Base-by-base conservation (phyloP, 2,113 vertebrate genomes). In the Ptilorrhoa leucosticta region DNA sequence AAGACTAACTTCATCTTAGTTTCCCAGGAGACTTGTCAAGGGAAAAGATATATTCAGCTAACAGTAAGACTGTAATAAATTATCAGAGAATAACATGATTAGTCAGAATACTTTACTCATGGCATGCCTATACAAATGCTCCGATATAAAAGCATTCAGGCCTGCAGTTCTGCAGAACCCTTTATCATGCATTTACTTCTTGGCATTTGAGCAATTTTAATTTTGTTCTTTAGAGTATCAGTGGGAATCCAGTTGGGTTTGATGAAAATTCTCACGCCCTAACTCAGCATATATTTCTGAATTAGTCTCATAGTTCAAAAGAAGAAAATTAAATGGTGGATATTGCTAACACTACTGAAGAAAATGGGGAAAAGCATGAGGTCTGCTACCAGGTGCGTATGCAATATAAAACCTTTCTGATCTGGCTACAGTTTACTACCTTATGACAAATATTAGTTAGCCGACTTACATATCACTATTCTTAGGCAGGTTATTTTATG, bases 101-200 rank as follows among this genome's bases (percentile, higher is more conserved):
- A 90, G 69, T 95, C 42, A 92, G 71, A 92, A 90, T 88, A 81
- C n/a, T 86, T 93, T 83, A 70, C 20, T 80, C 56, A 26, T 60
- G 51, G 37, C 51, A 61, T 68, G 73, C 6, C 4, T 53, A 93
- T 42, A 89, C 68, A 96, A 88, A 83, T 81, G 22, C 28, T 90
- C 42, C 31, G 66, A 66, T 82, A 94, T 33, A 77, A 79, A 89
- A 89, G 23, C 27, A 31, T 73, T 33, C 13, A 63, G 24, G 28
- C 11, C 15, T 20, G n/a, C 35, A 56, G 17, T 65, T 91, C 72
- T 86, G 31, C 31, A 81, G 82, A 94, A 27, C 3, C 28, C 31
- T 86, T 86, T 63, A 58, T 88, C 39, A 35, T 35, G 14, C 31
- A 14, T 80, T 90, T 63, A 63, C 18, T 83, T 86, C 53, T 44